These are phyloP conservation scores for Hypena proboscidalis DNA, from an alignment of 2,888 invertebrate genomes.

Conservation along the genomic window DNA sequence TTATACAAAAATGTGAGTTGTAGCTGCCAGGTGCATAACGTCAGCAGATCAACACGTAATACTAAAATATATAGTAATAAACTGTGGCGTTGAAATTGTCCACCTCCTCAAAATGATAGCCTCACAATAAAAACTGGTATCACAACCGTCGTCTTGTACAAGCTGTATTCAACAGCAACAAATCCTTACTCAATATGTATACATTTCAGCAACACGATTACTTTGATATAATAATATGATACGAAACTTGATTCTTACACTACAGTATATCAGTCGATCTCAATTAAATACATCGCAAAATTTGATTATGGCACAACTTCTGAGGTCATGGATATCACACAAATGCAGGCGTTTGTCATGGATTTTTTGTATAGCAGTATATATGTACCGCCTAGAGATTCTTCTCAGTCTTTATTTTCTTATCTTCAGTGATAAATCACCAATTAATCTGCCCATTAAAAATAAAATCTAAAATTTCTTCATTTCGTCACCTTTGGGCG, in stretches of 20 bases:
- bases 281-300: slow-evolving; percentile 36
- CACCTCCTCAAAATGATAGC: slow-evolving; percentile 36
- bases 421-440: slow-evolving; percentile 40
- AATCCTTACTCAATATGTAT: slow-evolving; percentile 26
- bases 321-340: slow-evolving; percentile 59
- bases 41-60: slow-evolving; percentile 25
- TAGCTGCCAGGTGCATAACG: slow-evolving; percentile 36
- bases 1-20: slow-evolving; percentile 34
- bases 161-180: slow-evolving; percentile 28
- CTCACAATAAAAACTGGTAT: slow-evolving; percentile 42
- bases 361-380: slow-evolving; percentile 43
- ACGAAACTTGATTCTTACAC: slow-evolving; percentile 45
- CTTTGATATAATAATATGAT: slow-evolving; percentile 16
- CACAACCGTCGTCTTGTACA: slow-evolving; percentile 46
- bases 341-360: slow-evolving; percentile 59
- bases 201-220: slow-evolving; percentile 23
- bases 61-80: slow-evolving; percentile 35
- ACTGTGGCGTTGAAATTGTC: slow-evolving; percentile 23
- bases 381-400: slow-evolving; percentile 54
- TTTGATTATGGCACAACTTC: slow-evolving; percentile 60
- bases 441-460: slow-evolving; percentile 25
- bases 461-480: slow-evolving; percentile 28
- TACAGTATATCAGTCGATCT: slow-evolving; percentile 55
- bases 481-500: slow-evolving; percentile 37
- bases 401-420: slow-evolving; percentile 66